phyloP scores from a whole-genome alignment of 2,113 vertebrate species.

The Zosterops borbonicus region DNA sequence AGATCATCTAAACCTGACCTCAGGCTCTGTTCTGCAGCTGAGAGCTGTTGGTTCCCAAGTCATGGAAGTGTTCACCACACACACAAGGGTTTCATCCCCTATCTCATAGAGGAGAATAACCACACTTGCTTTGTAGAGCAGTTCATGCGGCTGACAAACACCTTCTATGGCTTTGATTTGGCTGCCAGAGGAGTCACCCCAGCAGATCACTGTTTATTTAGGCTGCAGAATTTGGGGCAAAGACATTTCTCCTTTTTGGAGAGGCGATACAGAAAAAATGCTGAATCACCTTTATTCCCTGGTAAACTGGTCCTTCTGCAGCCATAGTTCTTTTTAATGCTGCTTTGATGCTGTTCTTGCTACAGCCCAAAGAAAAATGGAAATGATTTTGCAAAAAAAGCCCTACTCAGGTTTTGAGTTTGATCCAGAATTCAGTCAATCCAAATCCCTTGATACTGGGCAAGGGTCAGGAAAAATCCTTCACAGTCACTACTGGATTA shows the following conservation, averaged over 20 bases:
- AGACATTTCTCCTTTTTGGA: background rate
- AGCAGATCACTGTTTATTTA: background rate
- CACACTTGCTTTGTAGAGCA: background rate
- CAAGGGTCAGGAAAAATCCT: background rate
- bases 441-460: background rate
- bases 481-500: background rate
- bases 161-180: background rate
- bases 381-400: background rate
- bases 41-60: background rate
- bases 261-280: background rate
- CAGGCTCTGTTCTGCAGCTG: background rate
- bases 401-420: background rate
- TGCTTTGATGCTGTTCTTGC: background rate
- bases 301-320: background rate
- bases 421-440: background rate
- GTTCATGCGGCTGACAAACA: background rate
- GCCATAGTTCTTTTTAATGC: background rate
- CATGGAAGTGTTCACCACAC: background rate
- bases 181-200: background rate
- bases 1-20: background rate
- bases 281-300: background rate
- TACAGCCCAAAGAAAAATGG: background rate
- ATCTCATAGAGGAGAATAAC: background rate
- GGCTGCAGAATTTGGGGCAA: background rate
- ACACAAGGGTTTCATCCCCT: background rate